Evolutionary conservation across 2,888 invertebrate genomes (phyloP).

Genomic region (Flexamia atlantica): DNA sequence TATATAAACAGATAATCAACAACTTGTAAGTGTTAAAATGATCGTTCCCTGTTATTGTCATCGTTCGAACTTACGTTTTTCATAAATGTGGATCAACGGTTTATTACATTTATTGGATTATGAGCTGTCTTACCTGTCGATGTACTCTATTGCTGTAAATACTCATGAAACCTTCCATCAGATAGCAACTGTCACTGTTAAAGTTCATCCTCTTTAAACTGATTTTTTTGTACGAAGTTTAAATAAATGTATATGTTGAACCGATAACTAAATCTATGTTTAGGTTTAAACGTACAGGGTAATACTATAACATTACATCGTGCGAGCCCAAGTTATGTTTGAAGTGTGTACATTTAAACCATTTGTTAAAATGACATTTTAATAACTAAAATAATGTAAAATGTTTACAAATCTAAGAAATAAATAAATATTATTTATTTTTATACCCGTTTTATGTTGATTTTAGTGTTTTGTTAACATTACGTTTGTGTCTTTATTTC

Average conservation of each 20-base stretch:
- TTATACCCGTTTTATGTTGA: slow-evolving; percentile 62
- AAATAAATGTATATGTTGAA: slow-evolving; percentile 61
- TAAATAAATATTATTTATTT: slow-evolving; percentile 64
- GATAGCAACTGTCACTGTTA: neutral
- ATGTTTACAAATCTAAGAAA: slow-evolving; percentile 61
- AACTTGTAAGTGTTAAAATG: slow-evolving; percentile 20
- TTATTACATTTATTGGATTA: neutral
- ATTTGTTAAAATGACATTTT: slow-evolving; percentile 58
- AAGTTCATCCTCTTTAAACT: slow-evolving; percentile 5
- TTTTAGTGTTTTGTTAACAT: slow-evolving; percentile 49
- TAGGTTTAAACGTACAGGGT: slow-evolving; percentile 63
- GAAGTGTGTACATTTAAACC: slow-evolving; percentile 59
- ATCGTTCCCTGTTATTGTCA: slow-evolving; percentile 1
- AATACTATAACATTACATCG: slow-evolving; percentile 58
- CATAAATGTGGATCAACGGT: slow-evolving; percentile 3
- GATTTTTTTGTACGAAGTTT: slow-evolving; percentile 21
- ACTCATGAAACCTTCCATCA: neutral
- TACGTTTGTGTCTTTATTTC: slow-evolving; percentile 25
- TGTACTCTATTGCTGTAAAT: slow-evolving; percentile 1
- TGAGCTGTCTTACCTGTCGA: neutral
- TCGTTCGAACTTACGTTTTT: neutral
- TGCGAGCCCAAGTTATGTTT: slow-evolving; percentile 32
- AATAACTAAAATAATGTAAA: slow-evolving; percentile 59
- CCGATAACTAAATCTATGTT: slow-evolving; percentile 58
- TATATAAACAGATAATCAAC: slow-evolving; percentile 4